Evolutionary conservation across 2,113 vertebrate species (phyloP), one percentile per base, ranked within the genome.

Genomic region (Clarias macrocephalus): DNA sequence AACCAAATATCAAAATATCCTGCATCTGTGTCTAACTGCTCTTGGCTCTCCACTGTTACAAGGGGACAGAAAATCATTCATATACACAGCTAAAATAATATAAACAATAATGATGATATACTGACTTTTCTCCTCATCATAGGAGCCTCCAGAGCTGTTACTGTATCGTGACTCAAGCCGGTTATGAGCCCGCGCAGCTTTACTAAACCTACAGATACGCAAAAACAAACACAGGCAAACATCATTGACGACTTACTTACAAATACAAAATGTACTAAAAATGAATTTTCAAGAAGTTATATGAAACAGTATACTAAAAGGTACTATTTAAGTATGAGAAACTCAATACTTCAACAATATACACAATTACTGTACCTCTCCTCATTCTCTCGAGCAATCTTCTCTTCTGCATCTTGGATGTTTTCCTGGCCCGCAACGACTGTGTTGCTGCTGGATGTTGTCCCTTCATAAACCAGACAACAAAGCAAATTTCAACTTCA

Each of bases 111-210:
- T 30, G 52, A 48, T 1, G 2, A 0, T 88, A 19, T 73, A 94
- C 97, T 96, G 94, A 99, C 98, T 96, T 94, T 99, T 99, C 89
- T 99, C 98, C 76, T 99, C 98, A 85, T 99, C 98, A 0, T 99
- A 99, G 4, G 98, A 99, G 77, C 98, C 98, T 92, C 98, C 98
- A 0, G 98, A 99, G 91, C 98, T 99, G 92, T 99, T 99, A 92
- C 98, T 99, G 94, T 99, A 98, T 88, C 98, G 96, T n/a, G 98
- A 99, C 90, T 99, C 98, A 52, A 99, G 95, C 48, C 98, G 97
- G 54, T 97, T 97, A 90, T 99, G 98, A 86, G 97, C 97, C 92
- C 97, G 96, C 86, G 96, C 95, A 87, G 97, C 93, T n/a, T 96
- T 97, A 88, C 95, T 94, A 83, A 96, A 95, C 93, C 96, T 97